Evolutionary conservation across 2,888 invertebrate genomes (phyloP), one percentile per base, ranked within the genome.

Genomic region (Thyatira batis): DNA sequence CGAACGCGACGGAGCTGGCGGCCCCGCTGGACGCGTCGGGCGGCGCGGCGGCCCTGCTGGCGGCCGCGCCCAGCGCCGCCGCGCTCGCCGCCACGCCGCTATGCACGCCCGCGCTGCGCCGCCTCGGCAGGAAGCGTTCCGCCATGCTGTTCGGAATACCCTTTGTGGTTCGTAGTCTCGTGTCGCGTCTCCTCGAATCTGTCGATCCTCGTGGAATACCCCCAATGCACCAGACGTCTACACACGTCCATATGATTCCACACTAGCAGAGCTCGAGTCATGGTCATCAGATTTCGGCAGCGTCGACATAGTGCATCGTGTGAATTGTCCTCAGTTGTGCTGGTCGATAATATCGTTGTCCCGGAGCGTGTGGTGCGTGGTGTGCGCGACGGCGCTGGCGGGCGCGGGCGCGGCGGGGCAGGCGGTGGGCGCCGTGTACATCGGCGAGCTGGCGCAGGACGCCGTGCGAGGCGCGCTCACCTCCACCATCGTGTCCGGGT

Each of bases 371-470:
- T 67, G 75, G 0, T 2, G 82, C 6, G 69, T 88, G 0, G 67
- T 87, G 3, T 53, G 67, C 0, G 73, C 80, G 0, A 69, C 84
- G 60, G 69, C 69, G 0, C 39, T 87, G 0, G 69, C 78, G 0
- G 88, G 88, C 0, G 45, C 80, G 0, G 85, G 87, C 0, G 80
- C 85, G 0, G 86, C 80, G 0, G 89, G 88, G 0, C 87, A 88
- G 52, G 80, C 80, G 0, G 70, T 83, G 1, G 74, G 82, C 0
- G 73, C 85, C 0, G 81, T 89, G 21, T 89, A 76, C 64, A 86
- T 89, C 52, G 71, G 84, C 0, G 89, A 89, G 60, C 81, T 89
- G 53, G 67, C 74, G 6, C 81, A 89, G 13, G 84, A 87, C 39
- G 78, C 83, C 0, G 81, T 89, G 30, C 67, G 89, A 55, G 89